Evolutionary conservation across 2,797 vertebrate species (phyloP).

Genomic region (Moxostoma hubbsi): DNA sequence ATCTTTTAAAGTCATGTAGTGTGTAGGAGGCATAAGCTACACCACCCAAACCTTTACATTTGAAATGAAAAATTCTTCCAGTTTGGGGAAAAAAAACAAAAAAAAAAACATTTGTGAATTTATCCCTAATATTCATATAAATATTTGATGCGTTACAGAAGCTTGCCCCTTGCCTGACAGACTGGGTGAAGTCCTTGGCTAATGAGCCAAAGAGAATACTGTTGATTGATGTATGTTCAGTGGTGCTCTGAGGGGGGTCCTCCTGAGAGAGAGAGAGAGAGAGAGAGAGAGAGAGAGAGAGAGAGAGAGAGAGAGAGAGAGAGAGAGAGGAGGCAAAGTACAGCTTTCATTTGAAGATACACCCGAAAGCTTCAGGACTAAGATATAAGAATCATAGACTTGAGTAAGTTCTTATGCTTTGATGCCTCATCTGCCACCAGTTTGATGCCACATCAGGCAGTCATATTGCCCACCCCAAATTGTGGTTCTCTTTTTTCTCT

Average conservation of each 20-base stretch:
- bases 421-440: too few relatives aligned
- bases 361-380: too few relatives aligned
- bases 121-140: slow-evolving; percentile 10
- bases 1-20: too few relatives aligned
- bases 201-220: slow-evolving; percentile 69
- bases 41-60: too few relatives aligned
- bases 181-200: slow-evolving; percentile 71
- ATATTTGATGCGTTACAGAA: slow-evolving; percentile 26
- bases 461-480: too few relatives aligned
- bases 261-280: slow-evolving; percentile 32
- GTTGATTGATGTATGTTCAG: slow-evolving; percentile 67
- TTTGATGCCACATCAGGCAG: too few relatives aligned
- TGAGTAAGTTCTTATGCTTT: too few relatives aligned
- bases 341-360: neutral
- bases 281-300: slow-evolving; percentile 47
- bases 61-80: too few relatives aligned
- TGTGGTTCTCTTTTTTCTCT: too few relatives aligned
- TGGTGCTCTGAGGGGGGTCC: slow-evolving; percentile 40
- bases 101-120: neutral
- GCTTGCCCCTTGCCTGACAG: slow-evolving; percentile 71
- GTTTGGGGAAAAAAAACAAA: too few relatives aligned
- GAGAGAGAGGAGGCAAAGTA: neutral
- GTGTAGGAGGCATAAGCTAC: too few relatives aligned
- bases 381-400: too few relatives aligned
- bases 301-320: slow-evolving; percentile 45